phyloP scores from a whole-genome alignment of 2,797 vertebrate genomes.

The Malurus splendens region DNA sequence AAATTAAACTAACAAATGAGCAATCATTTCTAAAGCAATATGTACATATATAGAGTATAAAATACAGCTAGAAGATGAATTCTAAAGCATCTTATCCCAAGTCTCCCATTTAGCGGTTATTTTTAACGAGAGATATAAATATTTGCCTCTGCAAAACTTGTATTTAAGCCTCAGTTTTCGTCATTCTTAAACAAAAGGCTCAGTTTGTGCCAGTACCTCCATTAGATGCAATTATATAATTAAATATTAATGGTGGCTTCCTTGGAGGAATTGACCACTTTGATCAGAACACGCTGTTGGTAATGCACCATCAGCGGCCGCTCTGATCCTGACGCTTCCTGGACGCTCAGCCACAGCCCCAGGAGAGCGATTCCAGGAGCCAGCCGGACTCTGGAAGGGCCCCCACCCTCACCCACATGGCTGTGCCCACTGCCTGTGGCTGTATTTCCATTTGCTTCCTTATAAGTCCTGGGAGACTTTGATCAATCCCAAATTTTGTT shows the following conservation, averaged over 20 bases:
- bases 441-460: background rate
- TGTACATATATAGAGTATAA: background rate
- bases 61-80: background rate
- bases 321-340: background rate
- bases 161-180: background rate
- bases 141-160: slow-evolving; percentile 37
- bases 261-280: slow-evolving; percentile 51
- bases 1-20: background rate
- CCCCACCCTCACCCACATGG: background rate
- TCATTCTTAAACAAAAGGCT: slow-evolving; percentile 36
- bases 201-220: slow-evolving; percentile 53
- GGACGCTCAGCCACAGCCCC: background rate
- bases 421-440: background rate
- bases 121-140: slow-evolving; percentile 13
- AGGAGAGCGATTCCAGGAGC: background rate
- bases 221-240: slow-evolving; percentile 79
- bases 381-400: background rate
- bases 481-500: background rate
- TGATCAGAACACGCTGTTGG: slow-evolving; percentile 34
- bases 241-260: slow-evolving; percentile 81
- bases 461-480: background rate
- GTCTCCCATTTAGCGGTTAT: background rate
- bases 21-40: background rate
- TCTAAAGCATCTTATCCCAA: background rate
- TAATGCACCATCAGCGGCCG: slow-evolving; percentile 46